Conservation (phyloP, 2,888 invertebrate species). For the Drosophila koepferae region DNA sequence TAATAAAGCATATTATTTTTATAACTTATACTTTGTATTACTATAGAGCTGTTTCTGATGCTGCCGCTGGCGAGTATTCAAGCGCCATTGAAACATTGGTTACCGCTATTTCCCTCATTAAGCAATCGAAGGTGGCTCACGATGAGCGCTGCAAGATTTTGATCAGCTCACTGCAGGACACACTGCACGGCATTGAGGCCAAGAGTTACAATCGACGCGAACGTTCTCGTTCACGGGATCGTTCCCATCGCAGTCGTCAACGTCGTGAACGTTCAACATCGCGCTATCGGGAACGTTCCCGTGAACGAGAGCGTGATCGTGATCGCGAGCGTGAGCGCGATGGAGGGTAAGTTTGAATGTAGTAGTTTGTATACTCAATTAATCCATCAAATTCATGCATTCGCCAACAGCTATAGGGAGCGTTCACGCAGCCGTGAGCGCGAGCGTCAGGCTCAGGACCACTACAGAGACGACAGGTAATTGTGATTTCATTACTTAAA, state of each 20-base stretch:
- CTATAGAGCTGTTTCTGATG: constrained; percentile 96
- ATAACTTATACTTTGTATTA: not conserved
- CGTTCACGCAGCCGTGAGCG: constrained; percentile 93
- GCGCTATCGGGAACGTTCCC: constrained; percentile 90
- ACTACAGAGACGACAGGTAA: constrained; percentile 85
- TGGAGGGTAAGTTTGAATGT: constrained; percentile 86
- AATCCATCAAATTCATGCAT: not conserved
- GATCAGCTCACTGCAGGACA: constrained; percentile 98
- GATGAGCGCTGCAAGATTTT: constrained; percentile 99
- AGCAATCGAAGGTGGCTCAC: constrained; percentile 93
- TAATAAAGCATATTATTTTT: not conserved
- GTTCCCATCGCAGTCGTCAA: constrained; percentile 85
- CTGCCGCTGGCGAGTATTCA: constrained; percentile 98
- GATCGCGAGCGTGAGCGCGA: constrained; percentile 85
- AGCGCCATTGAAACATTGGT: constrained; percentile 99
- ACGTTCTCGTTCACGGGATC: constrained; percentile 86
- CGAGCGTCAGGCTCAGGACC: constrained; percentile 83
- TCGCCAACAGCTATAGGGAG: constrained; percentile 84
- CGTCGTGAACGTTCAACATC: constrained; percentile 86
- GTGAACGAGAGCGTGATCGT: constrained; percentile 88
- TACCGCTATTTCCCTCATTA: constrained; percentile 99
- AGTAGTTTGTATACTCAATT: not conserved
- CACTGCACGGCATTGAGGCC: constrained; percentile 97
- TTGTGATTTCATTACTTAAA: constrained; percentile 4
- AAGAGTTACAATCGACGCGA: constrained; percentile 96